Base-by-base conservation (phyloP, 2,113 vertebrate species). In the Gymnarchus niloticus region DNA sequence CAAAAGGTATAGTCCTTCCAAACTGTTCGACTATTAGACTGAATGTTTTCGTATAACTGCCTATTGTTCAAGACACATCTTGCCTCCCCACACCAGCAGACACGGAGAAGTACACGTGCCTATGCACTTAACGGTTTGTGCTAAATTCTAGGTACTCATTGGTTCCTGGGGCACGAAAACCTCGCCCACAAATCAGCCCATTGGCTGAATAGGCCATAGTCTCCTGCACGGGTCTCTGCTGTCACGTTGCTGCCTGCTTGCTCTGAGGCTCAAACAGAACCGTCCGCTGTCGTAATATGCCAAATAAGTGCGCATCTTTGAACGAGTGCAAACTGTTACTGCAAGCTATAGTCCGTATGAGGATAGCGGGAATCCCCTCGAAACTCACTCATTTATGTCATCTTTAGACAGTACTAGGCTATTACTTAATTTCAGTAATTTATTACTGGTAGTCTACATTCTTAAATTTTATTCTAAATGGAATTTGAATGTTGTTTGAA, bases 81-180 rank as follows among this genome's bases (percentile, higher is more conserved):
- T 28, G 21, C 23, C 17, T 87, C 61, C 86, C 81, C 85, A 23
- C 17, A 51, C 65, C 86, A 88, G 90, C 88, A 78, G 89, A 94
- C 93, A 93, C 92, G 92, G 91, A 93, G 54, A 85, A 51, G 52
- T 88, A 91, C 93, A 94, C 92, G 93, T 94, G 93, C 86, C 14
- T 0, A 52, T 65, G 83, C 85, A 46, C 78, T 86, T 73, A 57
- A 33, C 73, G 37, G 5, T 84, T 56, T 8, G 65, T 59, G 41
- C 25, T 56, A 1, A 49, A 78, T 2, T 8, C 0, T 1, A 21
- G 2, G 0, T 56, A 0, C 1, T 85, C 86, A 94, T 94, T 94
- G 93, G 92, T 44, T 85, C 6, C 0, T 0, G 2, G 0, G 0
- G 0, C 19, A 0, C 7, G 0, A 0, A 0, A 4, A 23, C 0